These are phyloP conservation scores for Girardia tigrina DNA, from an alignment of 2,888 invertebrate species.

Conservation along the genomic window DNA sequence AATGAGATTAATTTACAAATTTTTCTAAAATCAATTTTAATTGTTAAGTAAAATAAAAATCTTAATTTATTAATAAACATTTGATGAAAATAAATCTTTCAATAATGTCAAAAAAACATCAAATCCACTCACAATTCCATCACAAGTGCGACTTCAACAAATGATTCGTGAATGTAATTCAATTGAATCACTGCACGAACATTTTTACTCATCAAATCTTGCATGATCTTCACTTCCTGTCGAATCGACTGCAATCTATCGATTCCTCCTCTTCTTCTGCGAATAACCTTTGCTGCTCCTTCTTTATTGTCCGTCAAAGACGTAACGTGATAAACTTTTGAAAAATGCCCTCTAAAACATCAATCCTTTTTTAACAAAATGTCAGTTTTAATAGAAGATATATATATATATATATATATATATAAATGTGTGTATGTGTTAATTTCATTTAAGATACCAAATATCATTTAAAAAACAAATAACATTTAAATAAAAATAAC, in stretches of 20 bases:
- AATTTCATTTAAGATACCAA: too few species aligned
- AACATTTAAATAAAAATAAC: too few species aligned
- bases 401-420: too few species aligned
- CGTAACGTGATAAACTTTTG: slow-evolving; percentile 28
- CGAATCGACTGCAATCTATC: slow-evolving; percentile 29
- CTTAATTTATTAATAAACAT: too few species aligned
- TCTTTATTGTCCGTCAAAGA: slow-evolving; percentile 7
- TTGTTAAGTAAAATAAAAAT: too few species aligned
- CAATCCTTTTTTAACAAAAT: too few species aligned
- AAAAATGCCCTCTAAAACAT: slow-evolving; percentile 32
- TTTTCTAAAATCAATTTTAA: too few species aligned
- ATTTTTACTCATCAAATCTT: neutral
- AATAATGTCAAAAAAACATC: neutral
- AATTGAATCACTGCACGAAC: slow-evolving; percentile 14
- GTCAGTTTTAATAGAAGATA: too few species aligned
- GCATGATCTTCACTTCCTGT: slow-evolving; percentile 25
- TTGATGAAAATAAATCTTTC: too few species aligned
- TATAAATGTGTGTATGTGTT: too few species aligned
- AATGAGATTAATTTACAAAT: too few species aligned
- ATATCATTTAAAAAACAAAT: too few species aligned
- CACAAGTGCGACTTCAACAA: slow-evolving; percentile 25
- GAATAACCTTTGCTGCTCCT: slow-evolving; percentile 27
- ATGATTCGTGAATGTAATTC: slow-evolving; percentile 25
- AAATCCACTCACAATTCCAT: slow-evolving; percentile 29
- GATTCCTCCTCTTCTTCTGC: slow-evolving; percentile 24